Evolutionary conservation across 2,797 vertebrate species (phyloP), one percentile per base, ranked within the genome.

Genomic region (Crenuchus spilurus): DNA sequence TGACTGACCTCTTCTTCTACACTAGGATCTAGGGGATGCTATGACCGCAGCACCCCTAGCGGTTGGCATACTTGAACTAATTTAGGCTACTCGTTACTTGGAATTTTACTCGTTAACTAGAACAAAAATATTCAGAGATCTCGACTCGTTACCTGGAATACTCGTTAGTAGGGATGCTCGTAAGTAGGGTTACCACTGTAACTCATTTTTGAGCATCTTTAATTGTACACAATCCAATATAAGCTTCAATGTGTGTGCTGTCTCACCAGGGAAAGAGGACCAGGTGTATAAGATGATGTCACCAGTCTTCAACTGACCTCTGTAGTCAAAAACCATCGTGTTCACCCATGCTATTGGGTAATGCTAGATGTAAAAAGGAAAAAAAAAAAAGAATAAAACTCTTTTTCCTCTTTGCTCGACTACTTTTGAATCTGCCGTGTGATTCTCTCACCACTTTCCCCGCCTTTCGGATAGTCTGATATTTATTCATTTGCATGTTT

Each of bases 301-400:
- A 82, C 97, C 97, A 1, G 91, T 96, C 89, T 94, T 96, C 87
- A 99, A 80, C 33, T 98, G 96, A 78, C 96, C 97, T 92, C 94
- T 97, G 89, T 97, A 99, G 90, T 99, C 97, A 90, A 99, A 99
- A 82, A 99, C 94, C 98, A 99, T 99, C 6, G 96, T 98, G 88
- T 99, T 99, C 75, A 99, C 97, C 98, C 98, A 99, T 11, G 97
- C 97, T 71, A 99, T 96, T 54, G 98, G 97, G 88, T 97, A 99
- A 87, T 97, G 96, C 96, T 99, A 90, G 68, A 60, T 72, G 86
- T 76, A 72, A 13, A 26, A 33, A 83, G 1, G 31, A 6, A n/a
- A 16, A 11, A 31, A 51, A 16, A 10, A 51, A 79, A 24, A n/a
- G 3, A 14, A 61, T 39, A 31, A 44, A 41, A 90, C 48, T 11